Base-by-base conservation (phyloP, 2,113 vertebrate species). In the Sarotherodon lohbergeri region DNA sequence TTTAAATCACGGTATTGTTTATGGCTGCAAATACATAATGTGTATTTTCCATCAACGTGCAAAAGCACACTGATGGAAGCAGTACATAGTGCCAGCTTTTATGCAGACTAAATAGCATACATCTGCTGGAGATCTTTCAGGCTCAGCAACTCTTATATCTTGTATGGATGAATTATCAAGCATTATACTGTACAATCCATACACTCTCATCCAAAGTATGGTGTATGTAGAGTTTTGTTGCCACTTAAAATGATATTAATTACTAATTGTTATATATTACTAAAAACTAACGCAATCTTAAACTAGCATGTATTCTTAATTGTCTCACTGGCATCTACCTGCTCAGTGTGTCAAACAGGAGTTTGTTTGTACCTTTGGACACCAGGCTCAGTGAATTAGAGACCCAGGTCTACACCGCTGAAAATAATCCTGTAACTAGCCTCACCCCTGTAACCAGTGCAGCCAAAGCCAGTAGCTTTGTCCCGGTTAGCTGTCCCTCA, bases 271-370 rank as follows among this genome's bases (percentile, higher is more conserved):
- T 68, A 22, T 13, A 66, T 0, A n/a, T 63, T 39, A 66, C 32
- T 16, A 16, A 59, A 59, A 59, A 29, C 3, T 0, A 2, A 59
- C 4, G 4, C 55, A 1, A 27, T 57, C 55, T 27, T 57, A 57
- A 57, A 57, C 24, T 57, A 57, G 55, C 12, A 16, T 57, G 56
- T 57, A 57, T 57, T 57, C 24, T 57, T 16, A 57, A 3, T 0
- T 57, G 56, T 57, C 56, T 29, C 56, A 5, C 56, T 59, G 13
- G 2, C 0, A 59, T 59, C 56, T 59, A 29, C 56, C 24, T 59
- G 27, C 56, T 59, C 13, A 9, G 56, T 57, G 24, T 57, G 24
- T 57, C 56, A 59, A 3, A 59, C 7, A 1, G 56, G 7, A 59
- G 13, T 59, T 16, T 29, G 56, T 16, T 59, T 59, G 13, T 59